Conservation (phyloP, 2,113 vertebrate species). For the Noctilio leporinus region DNA sequence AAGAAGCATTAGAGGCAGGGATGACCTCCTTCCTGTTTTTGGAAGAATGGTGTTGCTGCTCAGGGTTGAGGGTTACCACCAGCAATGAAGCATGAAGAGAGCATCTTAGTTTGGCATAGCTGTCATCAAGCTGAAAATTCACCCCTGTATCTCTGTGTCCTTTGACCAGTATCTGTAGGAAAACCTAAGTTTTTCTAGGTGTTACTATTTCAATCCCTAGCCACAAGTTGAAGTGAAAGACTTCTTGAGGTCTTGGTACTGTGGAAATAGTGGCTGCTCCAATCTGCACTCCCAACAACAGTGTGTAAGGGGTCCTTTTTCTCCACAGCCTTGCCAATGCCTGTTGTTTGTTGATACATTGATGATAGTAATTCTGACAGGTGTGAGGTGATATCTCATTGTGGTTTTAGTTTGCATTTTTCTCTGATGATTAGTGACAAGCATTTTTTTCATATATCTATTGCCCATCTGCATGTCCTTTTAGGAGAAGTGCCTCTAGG, state of each 20-base stretch:
- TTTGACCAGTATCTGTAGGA: conserved; percentile 41
- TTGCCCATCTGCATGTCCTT: background rate
- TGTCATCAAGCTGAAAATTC: background rate
- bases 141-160: background rate
- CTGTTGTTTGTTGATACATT: background rate
- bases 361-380: background rate
- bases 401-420: background rate
- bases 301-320: too few species aligned
- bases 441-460: background rate
- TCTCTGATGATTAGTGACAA: background rate
- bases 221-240: conserved; percentile 40
- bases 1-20: background rate
- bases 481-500: background rate
- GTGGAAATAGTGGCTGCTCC: too few species aligned
- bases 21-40: conserved; percentile 25
- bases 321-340: background rate
- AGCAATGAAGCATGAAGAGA: conserved; percentile 44
- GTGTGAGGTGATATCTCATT: background rate
- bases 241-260: background rate
- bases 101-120: background rate
- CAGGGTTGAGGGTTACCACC: conserved; percentile 37
- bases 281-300: background rate
- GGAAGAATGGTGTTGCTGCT: background rate
- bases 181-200: background rate
- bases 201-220: background rate